Evolutionary conservation across 2,888 invertebrate genomes (phyloP).

Genomic region (Diabrotica balteata): DNA sequence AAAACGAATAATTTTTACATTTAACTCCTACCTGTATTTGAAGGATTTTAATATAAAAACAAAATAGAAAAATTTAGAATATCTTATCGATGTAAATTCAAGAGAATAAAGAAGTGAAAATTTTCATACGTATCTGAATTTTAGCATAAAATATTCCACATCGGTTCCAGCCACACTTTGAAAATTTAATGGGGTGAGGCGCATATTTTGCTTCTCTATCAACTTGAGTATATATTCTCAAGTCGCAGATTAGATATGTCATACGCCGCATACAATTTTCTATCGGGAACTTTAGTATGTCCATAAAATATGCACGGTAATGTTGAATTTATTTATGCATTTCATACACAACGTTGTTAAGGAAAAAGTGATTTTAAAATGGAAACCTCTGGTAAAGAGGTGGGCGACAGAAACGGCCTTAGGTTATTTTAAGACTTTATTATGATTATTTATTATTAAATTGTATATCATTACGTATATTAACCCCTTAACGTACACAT

Average conservation of each 20-base stretch:
- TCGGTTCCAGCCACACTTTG: constrained; percentile 24
- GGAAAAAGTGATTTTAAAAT: constrained; percentile 20
- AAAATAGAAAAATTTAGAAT: too few species aligned
- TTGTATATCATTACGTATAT: too few species aligned
- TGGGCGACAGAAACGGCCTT: too few species aligned
- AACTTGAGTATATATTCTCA: constrained; percentile 24
- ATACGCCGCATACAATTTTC: constrained; percentile 28
- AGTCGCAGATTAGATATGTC: constrained; percentile 30
- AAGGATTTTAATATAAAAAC: too few species aligned
- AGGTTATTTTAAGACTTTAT: too few species aligned
- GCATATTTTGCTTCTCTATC: constrained; percentile 27
- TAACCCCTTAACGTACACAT: too few species aligned
- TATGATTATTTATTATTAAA: too few species aligned
- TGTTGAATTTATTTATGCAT: constrained; percentile 25
- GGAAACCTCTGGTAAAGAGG: too few species aligned
- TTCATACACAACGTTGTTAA: constrained; percentile 16
- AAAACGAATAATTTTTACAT: too few species aligned
- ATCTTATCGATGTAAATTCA: too few species aligned
- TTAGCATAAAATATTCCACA: constrained; percentile 16
- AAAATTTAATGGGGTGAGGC: constrained; percentile 26
- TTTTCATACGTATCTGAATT: constrained; percentile 12
- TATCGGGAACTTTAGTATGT: constrained; percentile 23
- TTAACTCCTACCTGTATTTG: too few species aligned
- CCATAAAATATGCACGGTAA: constrained; percentile 21
- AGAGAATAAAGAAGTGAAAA: constrained; percentile 3